These are phyloP conservation scores for Dyspetes luteomarginatus DNA, from an alignment of 2,888 invertebrate species.

Conservation along the genomic window DNA sequence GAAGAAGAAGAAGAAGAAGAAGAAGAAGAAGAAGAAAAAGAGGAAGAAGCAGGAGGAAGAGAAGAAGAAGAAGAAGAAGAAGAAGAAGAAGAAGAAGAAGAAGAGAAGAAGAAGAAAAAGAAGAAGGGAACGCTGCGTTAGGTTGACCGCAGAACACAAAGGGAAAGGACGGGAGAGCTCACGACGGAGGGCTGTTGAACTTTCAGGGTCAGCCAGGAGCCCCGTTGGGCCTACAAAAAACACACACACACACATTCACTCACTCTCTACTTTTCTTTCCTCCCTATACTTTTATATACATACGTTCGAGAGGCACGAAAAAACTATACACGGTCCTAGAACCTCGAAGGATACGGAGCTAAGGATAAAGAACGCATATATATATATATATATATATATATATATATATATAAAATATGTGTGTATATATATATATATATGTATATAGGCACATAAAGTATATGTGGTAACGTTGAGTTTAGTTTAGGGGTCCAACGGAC, in stretches of 20 bases:
- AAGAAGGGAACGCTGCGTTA: slow-evolving; percentile 69
- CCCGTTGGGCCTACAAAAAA: slow-evolving; percentile 68
- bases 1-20: slow-evolving; percentile 30
- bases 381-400: background rate
- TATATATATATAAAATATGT: background rate
- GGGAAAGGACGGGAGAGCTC: slow-evolving; percentile 77
- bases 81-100: slow-evolving; percentile 38
- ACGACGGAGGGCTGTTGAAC: slow-evolving; percentile 77
- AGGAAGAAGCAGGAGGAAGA: slow-evolving; percentile 7
- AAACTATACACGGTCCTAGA: slow-evolving; percentile 47
- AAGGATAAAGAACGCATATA: background rate
- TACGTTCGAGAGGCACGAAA: slow-evolving; percentile 41
- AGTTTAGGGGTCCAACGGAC: slow-evolving; percentile 30
- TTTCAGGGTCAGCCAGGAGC: slow-evolving; percentile 80
- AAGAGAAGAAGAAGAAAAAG: slow-evolving; percentile 7
- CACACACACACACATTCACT: slow-evolving; percentile 32
- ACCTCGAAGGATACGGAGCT: slow-evolving; percentile 14
- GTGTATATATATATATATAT: too few species aligned
- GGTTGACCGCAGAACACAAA: slow-evolving; percentile 82
- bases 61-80: slow-evolving; percentile 39
- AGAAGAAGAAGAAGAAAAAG: slow-evolving; percentile 24
- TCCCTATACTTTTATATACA: background rate
- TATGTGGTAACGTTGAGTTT: slow-evolving; percentile 27
- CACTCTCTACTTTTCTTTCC: background rate
- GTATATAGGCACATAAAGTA: too few species aligned